A percentile compares a stretch with the other conserved stretches of the same genome.
These are phyloP conservation scores for Perognathus longimembris DNA, from an alignment of 2,113 vertebrate genomes.

Conservation along the genomic window DNA sequence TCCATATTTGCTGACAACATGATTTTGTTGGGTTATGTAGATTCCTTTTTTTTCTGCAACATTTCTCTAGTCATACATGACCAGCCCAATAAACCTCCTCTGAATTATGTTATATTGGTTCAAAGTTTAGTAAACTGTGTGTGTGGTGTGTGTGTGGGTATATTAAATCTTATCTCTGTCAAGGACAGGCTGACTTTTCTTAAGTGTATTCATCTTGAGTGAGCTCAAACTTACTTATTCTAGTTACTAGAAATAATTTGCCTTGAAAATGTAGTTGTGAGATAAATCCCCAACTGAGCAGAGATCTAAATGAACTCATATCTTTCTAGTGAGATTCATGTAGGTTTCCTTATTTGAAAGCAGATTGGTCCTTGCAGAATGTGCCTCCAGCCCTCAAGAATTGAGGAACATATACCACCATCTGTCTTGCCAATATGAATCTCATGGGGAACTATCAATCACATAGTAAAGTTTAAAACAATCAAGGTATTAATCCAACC, in stretches of 20 bases:
- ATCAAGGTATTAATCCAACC: not conserved
- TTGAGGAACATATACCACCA: not conserved
- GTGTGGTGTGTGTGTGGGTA: too few relatives aligned
- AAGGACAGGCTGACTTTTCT: not conserved
- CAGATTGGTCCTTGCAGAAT: not conserved
- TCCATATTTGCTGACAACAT: not conserved
- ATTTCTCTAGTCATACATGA: not conserved
- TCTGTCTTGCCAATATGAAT: not conserved
- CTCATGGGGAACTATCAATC: conserved; percentile 5
- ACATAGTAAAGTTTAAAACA: not conserved
- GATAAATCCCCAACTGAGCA: not conserved
- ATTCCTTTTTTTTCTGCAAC: not conserved
- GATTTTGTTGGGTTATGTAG: not conserved
- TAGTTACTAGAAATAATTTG: not conserved
- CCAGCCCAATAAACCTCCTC: not conserved
- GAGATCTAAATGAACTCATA: not conserved
- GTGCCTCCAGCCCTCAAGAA: not conserved
- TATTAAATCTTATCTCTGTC: not conserved
- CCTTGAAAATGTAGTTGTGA: not conserved
- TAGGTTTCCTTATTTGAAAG: not conserved
- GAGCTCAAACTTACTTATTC: not conserved
- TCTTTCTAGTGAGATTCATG: not conserved
- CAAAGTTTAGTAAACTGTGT: not conserved
- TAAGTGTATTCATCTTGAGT: not conserved
- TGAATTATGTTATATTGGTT: not conserved